Percentiles rank a stretch among this genome's conserved stretches.
These are phyloP conservation scores for Argentina silus DNA, from an alignment of 2,797 vertebrate genomes.

Conservation along the genomic window DNA sequence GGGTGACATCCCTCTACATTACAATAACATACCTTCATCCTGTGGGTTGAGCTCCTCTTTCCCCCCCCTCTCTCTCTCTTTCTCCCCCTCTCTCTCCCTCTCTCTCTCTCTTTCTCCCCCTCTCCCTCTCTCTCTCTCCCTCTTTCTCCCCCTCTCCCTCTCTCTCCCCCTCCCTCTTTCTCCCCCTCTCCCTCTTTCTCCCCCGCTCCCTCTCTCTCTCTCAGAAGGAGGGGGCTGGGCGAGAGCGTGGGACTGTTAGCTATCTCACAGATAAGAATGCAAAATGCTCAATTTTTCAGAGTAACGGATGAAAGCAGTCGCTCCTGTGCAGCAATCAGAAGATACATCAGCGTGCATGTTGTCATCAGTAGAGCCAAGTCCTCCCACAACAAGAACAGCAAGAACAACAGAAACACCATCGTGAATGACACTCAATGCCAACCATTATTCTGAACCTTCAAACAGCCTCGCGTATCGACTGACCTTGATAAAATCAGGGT, in stretches of 20 bases:
- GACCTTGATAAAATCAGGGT: neutral
- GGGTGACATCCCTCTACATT: no score
- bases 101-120: no score
- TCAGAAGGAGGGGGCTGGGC: slow-evolving; percentile 9
- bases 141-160: no score
- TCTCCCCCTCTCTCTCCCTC: no score
- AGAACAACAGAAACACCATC: no score
- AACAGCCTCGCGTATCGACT: slow-evolving; percentile 15
- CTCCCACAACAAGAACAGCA: slow-evolving; percentile 49
- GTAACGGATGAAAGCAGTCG: slow-evolving; percentile 56
- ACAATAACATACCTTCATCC: no score
- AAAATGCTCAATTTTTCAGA: slow-evolving; percentile 66
- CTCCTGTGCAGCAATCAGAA: slow-evolving; percentile 66
- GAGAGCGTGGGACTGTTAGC: slow-evolving; percentile 57
- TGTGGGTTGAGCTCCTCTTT: no score
- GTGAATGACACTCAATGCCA: slow-evolving; percentile 55
- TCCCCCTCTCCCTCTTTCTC: no score
- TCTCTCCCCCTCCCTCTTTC: no score
- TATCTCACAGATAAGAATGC: slow-evolving; percentile 68
- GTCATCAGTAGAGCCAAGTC: slow-evolving; percentile 55
- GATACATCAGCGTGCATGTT: slow-evolving; percentile 57
- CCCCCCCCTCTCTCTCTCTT: no score
- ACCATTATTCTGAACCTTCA: no score
- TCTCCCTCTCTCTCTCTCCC: no score
- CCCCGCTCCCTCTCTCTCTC: neutral